Conservation (phyloP, 1,140 invertebrate genomes). For the Philotrypesis tridentata region DNA sequence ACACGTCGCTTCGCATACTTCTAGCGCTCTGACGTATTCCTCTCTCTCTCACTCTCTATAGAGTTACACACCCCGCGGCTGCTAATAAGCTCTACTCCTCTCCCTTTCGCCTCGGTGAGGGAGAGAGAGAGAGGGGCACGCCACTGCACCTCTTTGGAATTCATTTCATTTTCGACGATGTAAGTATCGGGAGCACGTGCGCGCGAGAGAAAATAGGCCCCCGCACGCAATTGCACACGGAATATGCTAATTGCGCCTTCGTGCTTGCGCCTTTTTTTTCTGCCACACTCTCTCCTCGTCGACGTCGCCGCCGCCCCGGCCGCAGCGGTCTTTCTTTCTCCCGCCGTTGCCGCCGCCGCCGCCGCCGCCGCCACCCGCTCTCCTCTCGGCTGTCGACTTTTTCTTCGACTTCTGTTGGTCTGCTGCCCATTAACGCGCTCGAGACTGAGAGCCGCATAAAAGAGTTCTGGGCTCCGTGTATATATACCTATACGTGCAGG, state of each 20-base stretch:
- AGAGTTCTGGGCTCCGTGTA: background rate
- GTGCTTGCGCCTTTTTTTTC: background rate
- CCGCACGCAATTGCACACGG: slow-evolving; percentile 28
- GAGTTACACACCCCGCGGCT: background rate
- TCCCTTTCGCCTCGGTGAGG: slow-evolving; percentile 53
- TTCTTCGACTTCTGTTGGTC: background rate
- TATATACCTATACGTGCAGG: too few species aligned
- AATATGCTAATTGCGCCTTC: slow-evolving; percentile 48
- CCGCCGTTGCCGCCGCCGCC: background rate
- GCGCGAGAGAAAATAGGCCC: background rate
- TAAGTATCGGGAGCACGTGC: background rate
- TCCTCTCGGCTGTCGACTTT: background rate
- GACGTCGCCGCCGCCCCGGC: too few species aligned
- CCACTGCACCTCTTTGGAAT: slow-evolving; percentile 24
- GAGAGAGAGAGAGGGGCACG: slow-evolving; percentile 25
- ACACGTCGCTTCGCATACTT: background rate
- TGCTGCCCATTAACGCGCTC: background rate
- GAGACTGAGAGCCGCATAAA: background rate
- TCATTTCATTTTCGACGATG: slow-evolving; percentile 28
- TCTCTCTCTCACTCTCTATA: too few species aligned
- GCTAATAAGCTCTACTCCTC: slow-evolving; percentile 35
- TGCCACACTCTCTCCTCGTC: too few species aligned
- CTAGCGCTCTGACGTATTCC: too few species aligned
- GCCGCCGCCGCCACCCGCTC: too few species aligned
- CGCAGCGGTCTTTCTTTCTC: background rate